phyloP scores from a whole-genome alignment of 2,113 vertebrate species.

The Hoplias malabaricus region DNA sequence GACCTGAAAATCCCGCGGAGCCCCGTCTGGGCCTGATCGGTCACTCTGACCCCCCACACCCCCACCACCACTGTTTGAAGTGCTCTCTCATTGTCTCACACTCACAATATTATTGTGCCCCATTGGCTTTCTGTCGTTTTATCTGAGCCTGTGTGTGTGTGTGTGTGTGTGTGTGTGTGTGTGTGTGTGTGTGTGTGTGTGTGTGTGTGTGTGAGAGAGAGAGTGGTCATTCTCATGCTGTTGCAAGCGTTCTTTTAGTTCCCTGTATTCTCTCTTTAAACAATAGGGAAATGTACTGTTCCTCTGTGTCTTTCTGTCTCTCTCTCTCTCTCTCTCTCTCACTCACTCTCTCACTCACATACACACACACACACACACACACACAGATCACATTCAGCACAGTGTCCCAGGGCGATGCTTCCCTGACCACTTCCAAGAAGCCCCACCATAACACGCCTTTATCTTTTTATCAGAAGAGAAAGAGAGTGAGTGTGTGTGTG shows the following conservation, averaged over 20 bases:
- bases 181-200: conserved; percentile 39
- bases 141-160: conserved; percentile 37
- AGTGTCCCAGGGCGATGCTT: conserved; percentile 42
- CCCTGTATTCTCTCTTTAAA: conserved; percentile 58
- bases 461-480: background rate
- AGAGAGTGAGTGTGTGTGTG: background rate
- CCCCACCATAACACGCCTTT: conserved; percentile 7
- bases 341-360: too few species aligned
- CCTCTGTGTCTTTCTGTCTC: background rate
- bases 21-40: conserved; percentile 46
- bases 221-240: conserved; percentile 43
- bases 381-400: conserved; percentile 19
- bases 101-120: conserved; percentile 69
- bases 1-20: background rate
- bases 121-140: conserved; percentile 47
- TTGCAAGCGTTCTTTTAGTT: conserved; percentile 47
- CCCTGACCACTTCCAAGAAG: conserved; percentile 58
- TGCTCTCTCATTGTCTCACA: conserved; percentile 59
- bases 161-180: conserved; percentile 22
- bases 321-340: too few species aligned
- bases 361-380: conserved; percentile 10
- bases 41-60: conserved; percentile 46
- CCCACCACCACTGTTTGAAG: conserved; percentile 46
- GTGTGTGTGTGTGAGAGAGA: conserved; percentile 24
- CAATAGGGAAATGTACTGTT: conserved; percentile 48